Conservation (phyloP, 2,888 invertebrate genomes). For the Leucophenga montana region DNA sequence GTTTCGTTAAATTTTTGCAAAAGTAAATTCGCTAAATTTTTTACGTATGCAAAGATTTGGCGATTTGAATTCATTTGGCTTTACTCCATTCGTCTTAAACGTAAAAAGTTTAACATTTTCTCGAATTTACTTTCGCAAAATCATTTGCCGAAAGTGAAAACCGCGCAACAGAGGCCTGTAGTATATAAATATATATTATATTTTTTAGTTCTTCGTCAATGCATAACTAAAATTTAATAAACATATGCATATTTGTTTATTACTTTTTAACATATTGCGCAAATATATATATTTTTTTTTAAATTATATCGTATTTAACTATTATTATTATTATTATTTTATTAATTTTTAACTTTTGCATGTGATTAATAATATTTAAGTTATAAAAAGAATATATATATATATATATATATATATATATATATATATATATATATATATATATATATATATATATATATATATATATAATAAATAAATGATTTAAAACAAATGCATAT, state of each 20-base stretch:
- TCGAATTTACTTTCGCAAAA: too few relatives aligned
- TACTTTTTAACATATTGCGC: not conserved
- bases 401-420: constrained; percentile 22
- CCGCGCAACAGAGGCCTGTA: too few relatives aligned
- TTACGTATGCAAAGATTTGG: too few relatives aligned
- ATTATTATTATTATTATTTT: constrained; percentile 59
- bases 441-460: constrained; percentile 26
- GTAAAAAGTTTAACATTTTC: too few relatives aligned
- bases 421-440: constrained; percentile 20
- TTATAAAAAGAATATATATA: constrained; percentile 52
- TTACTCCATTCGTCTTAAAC: too few relatives aligned
- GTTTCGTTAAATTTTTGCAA: too few relatives aligned
- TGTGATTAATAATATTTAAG: constrained; percentile 71
- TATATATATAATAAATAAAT: constrained; percentile 36
- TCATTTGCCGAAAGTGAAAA: too few relatives aligned
- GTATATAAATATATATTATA: too few relatives aligned
- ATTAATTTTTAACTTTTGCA: constrained; percentile 69
- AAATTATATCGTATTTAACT: constrained; percentile 49
- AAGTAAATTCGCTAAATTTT: too few relatives aligned
- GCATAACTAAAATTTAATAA: constrained; percentile 12
- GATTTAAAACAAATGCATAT: constrained; percentile 47
- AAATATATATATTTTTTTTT: not conserved
- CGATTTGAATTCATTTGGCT: too few relatives aligned
- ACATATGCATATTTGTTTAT: constrained; percentile 6
- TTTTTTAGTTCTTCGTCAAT: not conserved